phyloP scores from a whole-genome alignment of 2,888 invertebrate genomes.

The Dryococelus australis region DNA sequence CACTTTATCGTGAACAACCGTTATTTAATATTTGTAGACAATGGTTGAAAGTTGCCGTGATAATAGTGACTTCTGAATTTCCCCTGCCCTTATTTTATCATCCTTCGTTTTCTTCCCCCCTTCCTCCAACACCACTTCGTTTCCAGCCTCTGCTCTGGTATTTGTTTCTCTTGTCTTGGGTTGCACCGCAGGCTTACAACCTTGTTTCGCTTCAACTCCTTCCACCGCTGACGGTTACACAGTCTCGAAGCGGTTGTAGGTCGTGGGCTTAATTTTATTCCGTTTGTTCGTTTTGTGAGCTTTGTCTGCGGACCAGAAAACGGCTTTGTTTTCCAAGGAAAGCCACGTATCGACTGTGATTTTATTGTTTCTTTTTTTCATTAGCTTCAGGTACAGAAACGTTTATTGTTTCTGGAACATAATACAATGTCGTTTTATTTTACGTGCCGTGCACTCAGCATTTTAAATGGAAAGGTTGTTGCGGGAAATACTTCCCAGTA shows the following conservation, averaged over 20 bases:
- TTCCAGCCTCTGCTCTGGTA: background rate
- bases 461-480: too few relatives aligned
- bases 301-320: background rate
- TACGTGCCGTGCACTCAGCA: background rate
- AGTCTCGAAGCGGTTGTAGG: background rate
- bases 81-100: background rate
- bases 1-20: too few relatives aligned
- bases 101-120: background rate
- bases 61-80: background rate
- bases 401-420: background rate
- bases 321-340: background rate
- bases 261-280: background rate
- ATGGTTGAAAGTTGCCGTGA: background rate
- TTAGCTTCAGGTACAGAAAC: background rate
- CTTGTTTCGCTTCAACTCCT: background rate
- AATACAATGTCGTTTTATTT: background rate
- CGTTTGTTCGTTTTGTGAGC: background rate
- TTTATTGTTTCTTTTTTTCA: background rate
- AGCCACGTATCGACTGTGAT: background rate
- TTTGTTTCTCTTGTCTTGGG: background rate
- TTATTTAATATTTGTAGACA: background rate
- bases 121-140: background rate
- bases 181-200: constrained; percentile 3
- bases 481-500: too few relatives aligned
- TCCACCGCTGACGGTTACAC: background rate